These are phyloP conservation scores for Buphagus erythrorhynchus DNA, from an alignment of 2,797 vertebrate genomes.

Conservation along the genomic window DNA sequence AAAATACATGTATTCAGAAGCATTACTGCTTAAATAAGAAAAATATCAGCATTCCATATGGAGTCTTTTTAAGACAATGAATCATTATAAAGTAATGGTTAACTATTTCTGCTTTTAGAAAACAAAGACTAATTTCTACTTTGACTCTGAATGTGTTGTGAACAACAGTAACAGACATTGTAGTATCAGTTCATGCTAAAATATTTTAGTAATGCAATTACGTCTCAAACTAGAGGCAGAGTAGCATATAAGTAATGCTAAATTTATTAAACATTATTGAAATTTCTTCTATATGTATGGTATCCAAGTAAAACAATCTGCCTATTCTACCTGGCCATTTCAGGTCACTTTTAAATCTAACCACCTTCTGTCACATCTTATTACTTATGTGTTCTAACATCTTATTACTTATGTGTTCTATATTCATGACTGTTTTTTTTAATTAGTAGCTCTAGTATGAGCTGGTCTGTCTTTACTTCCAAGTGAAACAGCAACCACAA, in stretches of 20 bases:
- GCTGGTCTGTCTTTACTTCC: not conserved
- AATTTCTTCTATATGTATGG: not conserved
- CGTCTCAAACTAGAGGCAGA: not conserved
- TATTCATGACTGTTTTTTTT: constrained; percentile 25
- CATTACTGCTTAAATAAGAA: not conserved
- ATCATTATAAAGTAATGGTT: not conserved
- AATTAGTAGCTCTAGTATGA: constrained; percentile 2
- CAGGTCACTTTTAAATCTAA: constrained; percentile 40
- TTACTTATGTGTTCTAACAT: not conserved
- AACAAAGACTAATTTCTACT: not conserved
- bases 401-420: not conserved
- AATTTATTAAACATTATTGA: not conserved
- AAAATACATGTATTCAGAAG: not conserved
- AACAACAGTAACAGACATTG: not conserved
- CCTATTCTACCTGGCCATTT: not conserved
- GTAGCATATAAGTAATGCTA: not conserved
- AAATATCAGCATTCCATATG: not conserved
- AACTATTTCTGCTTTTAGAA: not conserved
- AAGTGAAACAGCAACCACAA: not conserved
- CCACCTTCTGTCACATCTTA: constrained; percentile 1
- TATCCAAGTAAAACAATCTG: not conserved
- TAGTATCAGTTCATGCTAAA: not conserved
- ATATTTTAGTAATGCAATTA: not conserved
- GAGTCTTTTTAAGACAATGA: not conserved
- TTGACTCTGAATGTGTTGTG: not conserved